Percentiles rank a stretch among this genome's conserved stretches.
Evolutionary conservation across 2,797 vertebrate species (phyloP).

Genomic region (Simalia tracyae): DNA sequence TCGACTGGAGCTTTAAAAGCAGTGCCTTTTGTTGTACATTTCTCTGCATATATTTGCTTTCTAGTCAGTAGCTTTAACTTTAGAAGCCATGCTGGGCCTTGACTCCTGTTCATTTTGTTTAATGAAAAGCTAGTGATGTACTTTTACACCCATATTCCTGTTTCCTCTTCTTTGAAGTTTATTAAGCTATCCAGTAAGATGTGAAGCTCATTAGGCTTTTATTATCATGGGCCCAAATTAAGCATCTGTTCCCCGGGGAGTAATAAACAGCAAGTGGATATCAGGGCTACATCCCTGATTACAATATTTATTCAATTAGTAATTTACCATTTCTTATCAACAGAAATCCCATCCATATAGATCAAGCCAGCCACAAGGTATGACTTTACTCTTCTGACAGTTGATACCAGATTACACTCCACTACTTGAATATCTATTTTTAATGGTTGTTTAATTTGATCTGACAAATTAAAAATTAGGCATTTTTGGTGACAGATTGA

Average conservation of each 20-base stretch:
- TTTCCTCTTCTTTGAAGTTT: slow-evolving; percentile 92
- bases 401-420: slow-evolving; percentile 24
- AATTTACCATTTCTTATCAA: slow-evolving; percentile 71
- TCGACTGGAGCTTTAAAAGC: slow-evolving; percentile 94
- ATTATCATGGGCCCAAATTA: slow-evolving; percentile 86
- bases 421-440: slow-evolving; percentile 13
- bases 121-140: slow-evolving; percentile 86
- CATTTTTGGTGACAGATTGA: slow-evolving; percentile 7
- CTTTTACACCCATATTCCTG: slow-evolving; percentile 87
- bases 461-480: slow-evolving; percentile 24
- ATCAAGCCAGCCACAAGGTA: slow-evolving; percentile 49
- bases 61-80: slow-evolving; percentile 85
- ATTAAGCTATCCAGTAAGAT: slow-evolving; percentile 81
- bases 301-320: slow-evolving; percentile 87
- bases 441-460: slow-evolving; percentile 17
- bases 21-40: slow-evolving; percentile 98
- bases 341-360: slow-evolving; percentile 54
- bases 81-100: slow-evolving; percentile 88
- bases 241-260: slow-evolving; percentile 90
- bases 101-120: slow-evolving; percentile 85
- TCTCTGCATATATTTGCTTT: slow-evolving; percentile 87
- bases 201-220: slow-evolving; percentile 87
- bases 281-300: slow-evolving; percentile 85
- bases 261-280: slow-evolving; percentile 76
- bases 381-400: slow-evolving; percentile 41